These are phyloP conservation scores for Strix aluco DNA, from an alignment of 2,113 vertebrate species.

Conservation along the genomic window DNA sequence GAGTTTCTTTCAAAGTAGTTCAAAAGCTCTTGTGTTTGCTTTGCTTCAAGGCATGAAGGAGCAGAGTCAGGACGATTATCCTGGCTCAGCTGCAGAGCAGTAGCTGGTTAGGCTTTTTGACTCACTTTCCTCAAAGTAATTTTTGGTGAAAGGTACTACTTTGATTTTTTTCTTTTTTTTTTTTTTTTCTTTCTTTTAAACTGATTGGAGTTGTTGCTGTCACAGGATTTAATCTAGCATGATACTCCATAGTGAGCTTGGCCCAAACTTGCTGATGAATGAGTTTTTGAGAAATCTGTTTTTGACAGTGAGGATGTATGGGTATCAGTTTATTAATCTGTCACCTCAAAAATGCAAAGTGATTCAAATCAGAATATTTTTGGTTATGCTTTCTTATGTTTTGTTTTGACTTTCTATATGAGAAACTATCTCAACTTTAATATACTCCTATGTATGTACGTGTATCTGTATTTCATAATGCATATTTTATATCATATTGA, in stretches of 20 bases:
- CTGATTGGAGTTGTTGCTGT: neutral
- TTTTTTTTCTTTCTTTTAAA: neutral
- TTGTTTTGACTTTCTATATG: neutral
- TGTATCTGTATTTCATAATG: neutral
- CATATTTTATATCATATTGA: neutral
- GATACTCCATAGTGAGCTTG: neutral
- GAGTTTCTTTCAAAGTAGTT: neutral
- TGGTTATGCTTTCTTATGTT: neutral
- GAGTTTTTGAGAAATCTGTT: neutral
- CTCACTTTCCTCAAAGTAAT: neutral
- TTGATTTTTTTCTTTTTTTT: neutral
- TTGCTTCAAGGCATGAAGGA: neutral
- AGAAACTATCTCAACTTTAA: neutral
- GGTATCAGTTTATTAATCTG: neutral
- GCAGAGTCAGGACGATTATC: neutral
- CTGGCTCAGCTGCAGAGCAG: neutral
- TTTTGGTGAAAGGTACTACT: neutral
- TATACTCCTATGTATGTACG: neutral
- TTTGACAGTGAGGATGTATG: neutral
- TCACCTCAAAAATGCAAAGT: neutral
- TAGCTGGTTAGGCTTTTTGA: neutral
- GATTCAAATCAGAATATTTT: slow-evolving; percentile 1
- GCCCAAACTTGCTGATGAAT: neutral
- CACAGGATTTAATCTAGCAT: neutral
- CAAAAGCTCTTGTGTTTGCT: neutral